phyloP scores from a whole-genome alignment of 2,113 vertebrate genomes.

The Syngnathus scovelli region DNA sequence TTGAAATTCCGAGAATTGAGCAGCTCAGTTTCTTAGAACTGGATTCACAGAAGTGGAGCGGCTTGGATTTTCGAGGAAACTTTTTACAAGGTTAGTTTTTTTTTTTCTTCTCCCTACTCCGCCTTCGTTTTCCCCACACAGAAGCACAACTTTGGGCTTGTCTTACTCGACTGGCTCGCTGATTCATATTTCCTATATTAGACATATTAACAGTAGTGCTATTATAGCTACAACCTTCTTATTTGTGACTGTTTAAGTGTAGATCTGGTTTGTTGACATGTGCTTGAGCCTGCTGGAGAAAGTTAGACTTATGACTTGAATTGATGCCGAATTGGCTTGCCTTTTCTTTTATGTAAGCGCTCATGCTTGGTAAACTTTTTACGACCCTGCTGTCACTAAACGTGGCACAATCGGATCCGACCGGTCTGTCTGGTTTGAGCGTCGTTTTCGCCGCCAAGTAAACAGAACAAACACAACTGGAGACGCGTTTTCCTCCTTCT shows the following conservation, averaged over 20 bases:
- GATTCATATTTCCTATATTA: background rate
- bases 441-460: background rate
- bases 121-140: background rate
- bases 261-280: background rate
- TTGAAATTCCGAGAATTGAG: conserved; percentile 99
- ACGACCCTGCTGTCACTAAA: background rate
- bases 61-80: conserved; percentile 97
- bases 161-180: background rate
- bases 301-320: background rate
- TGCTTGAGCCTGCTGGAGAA: background rate
- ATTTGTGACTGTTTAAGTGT: background rate
- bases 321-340: background rate
- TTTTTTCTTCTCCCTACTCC: conserved; percentile 5
- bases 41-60: conserved; percentile 97
- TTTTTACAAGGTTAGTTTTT: conserved; percentile 89
- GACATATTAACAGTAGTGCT: background rate
- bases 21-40: conserved; percentile 93
- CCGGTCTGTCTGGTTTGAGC: conserved; percentile 18
- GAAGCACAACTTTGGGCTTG: background rate
- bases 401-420: conserved; percentile 33
- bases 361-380: background rate
- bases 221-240: background rate
- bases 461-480: background rate
- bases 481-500: background rate
- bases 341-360: background rate